These are phyloP conservation scores for Barbus barbus DNA, from an alignment of 2,113 vertebrate genomes.

Conservation along the genomic window DNA sequence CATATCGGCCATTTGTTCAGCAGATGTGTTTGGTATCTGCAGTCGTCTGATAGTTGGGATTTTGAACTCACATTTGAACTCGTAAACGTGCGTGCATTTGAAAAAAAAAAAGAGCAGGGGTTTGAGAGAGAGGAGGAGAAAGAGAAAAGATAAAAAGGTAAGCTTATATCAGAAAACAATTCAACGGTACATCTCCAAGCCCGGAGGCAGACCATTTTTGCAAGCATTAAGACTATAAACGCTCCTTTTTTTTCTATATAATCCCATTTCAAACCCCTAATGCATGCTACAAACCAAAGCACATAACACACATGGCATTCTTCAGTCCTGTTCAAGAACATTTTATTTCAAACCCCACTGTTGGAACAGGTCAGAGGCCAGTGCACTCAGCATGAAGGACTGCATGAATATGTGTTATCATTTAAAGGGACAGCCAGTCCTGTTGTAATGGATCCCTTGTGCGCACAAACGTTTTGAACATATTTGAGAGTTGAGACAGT, in stretches of 20 bases:
- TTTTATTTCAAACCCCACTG: constrained; percentile 19
- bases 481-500: background rate
- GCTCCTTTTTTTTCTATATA: background rate
- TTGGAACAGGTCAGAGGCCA: constrained; percentile 32
- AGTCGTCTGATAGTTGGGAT: constrained; percentile 7
- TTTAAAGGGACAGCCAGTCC: constrained; percentile 30
- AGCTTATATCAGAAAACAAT: constrained; percentile 40
- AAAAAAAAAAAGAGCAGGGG: constrained; percentile 9
- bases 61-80: constrained; percentile 19
- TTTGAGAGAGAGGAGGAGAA: background rate
- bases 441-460: constrained; percentile 21
- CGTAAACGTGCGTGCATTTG: constrained; percentile 9
- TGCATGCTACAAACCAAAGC: background rate
- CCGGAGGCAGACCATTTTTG: constrained; percentile 27
- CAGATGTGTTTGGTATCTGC: constrained; percentile 43
- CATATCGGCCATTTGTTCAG: constrained; percentile 41
- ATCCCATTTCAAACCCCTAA: constrained; percentile 20
- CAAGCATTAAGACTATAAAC: constrained; percentile 16
- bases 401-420: constrained; percentile 33
- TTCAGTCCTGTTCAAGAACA: background rate
- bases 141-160: constrained; percentile 18
- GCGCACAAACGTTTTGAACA: constrained; percentile 2
- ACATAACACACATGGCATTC: constrained; percentile 15
- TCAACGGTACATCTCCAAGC: constrained; percentile 12
- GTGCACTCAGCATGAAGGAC: constrained; percentile 27